These are phyloP conservation scores for Uria aalge DNA, from an alignment of 2,113 vertebrate species.

Conservation along the genomic window DNA sequence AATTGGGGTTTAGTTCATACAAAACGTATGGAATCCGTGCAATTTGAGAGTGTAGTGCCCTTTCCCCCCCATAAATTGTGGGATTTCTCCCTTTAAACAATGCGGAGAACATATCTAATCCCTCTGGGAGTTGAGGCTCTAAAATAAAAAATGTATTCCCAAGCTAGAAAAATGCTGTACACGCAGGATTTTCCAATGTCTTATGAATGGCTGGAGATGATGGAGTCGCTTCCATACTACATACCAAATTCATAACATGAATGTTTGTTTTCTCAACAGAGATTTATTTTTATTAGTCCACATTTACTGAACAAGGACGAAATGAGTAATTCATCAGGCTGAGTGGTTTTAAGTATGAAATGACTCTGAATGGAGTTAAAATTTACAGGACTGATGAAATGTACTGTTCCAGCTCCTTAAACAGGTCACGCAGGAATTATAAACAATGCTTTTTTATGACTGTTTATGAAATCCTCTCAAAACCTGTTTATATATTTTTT, in stretches of 20 bases:
- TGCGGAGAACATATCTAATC: not conserved
- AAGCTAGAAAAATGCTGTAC: not conserved
- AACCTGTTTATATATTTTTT: slow-evolving; percentile 53
- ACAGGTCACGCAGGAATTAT: slow-evolving; percentile 71
- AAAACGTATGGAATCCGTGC: slow-evolving; percentile 41
- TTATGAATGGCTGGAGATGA: not conserved
- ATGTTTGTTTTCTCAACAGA: slow-evolving; percentile 15
- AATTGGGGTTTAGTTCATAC: slow-evolving; percentile 53
- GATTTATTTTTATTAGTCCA: slow-evolving; percentile 42
- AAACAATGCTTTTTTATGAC: slow-evolving; percentile 65
- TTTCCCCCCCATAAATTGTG: slow-evolving; percentile 25
- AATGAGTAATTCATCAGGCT: slow-evolving; percentile 39
- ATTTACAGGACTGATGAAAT: slow-evolving; percentile 58
- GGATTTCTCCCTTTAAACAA: slow-evolving; percentile 47
- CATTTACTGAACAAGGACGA: slow-evolving; percentile 5
- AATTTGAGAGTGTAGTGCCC: slow-evolving; percentile 34
- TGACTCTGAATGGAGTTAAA: slow-evolving; percentile 37
- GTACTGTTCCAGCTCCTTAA: slow-evolving; percentile 55
- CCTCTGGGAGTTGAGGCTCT: not conserved
- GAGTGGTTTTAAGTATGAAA: slow-evolving; percentile 59
- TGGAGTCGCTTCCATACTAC: not conserved
- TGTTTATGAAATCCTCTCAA: slow-evolving; percentile 63
- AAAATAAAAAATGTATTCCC: slow-evolving; percentile 24
- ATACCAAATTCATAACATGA: not conserved
- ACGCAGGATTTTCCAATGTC: slow-evolving; percentile 9